Base-by-base conservation (phyloP, 2,888 invertebrate species). In the Agonopterix alstromeriana region DNA sequence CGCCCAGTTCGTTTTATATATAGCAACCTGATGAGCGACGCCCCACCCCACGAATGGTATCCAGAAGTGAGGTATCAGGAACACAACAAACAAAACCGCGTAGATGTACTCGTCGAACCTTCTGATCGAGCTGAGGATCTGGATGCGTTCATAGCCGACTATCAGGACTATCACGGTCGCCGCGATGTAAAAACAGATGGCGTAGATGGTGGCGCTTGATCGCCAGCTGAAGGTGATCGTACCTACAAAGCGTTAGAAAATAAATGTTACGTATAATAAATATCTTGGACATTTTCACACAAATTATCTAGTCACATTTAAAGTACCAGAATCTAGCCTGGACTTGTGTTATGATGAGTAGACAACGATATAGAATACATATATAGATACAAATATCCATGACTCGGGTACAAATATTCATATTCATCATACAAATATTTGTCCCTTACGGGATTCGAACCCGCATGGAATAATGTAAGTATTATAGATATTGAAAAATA, bases 91-190 rank as follows among this genome's bases (percentile, higher is more conserved):
- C 11, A 93, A 80, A 48, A 93, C 90, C 0, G 92, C 91, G 64
- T 93, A 93, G 58, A 93, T 93, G 61, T 93, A 93, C 60, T 93
- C 93, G 65, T 93, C 93, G 60, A 93, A 93, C 59, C 90, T 90
- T 48, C 84, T 88, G 54, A 91, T 91, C 27, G 91, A 91, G 10
- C 89, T 82, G 36, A 93, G 72, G 53, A 93, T 92, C 61, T 88
- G 77, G 40, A 93, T 57, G 1, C 93, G 77, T 62, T 93, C 92
- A 55, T 89, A 90, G 0, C 93, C 93, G 9, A 93, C 92, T 5
- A 88, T 60, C 1, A 92, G 50, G 0, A 93, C 93, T 0, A 93
- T 68, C 0, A 84, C 65, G 0, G 92, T 91, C 17, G 91, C 88
- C 0, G 87, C 74, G 10, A 88, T 81, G 75, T 93, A 93, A 67